These are phyloP conservation scores for Conus ventricosus DNA, from an alignment of 1,140 invertebrate genomes.

Conservation along the genomic window DNA sequence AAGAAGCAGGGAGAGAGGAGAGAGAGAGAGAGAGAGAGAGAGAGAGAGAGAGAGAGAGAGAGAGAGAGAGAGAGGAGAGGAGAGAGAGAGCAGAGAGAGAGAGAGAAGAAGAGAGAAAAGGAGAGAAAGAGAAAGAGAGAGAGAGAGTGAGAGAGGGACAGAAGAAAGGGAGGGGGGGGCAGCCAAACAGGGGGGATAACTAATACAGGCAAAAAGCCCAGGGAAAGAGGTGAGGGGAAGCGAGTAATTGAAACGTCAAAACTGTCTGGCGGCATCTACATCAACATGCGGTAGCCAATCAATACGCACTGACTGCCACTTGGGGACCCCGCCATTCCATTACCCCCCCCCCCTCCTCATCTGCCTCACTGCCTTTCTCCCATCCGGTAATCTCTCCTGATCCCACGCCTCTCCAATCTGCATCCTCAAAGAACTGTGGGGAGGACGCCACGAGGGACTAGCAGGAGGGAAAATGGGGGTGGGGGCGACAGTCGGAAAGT, in stretches of 20 bases:
- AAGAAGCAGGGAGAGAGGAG: not conserved
- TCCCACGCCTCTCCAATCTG: too few species aligned
- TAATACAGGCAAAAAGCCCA: not conserved
- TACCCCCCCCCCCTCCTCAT: too few species aligned
- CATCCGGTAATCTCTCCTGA: too few species aligned
- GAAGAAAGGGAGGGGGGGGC: not conserved
- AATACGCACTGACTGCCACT: not conserved
- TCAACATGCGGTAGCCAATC: not conserved
- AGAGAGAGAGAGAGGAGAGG: not conserved
- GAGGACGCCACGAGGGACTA: too few species aligned
- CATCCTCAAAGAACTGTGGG: too few species aligned
- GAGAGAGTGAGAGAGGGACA: not conserved
- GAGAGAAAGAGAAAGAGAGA: not conserved
- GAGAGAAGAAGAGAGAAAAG: not conserved
- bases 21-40: constrained; percentile 27
- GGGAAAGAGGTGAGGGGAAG: not conserved
- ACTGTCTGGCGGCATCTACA: not conserved
- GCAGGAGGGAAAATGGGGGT: too few species aligned
- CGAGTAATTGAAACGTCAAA: not conserved
- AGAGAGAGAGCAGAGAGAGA: not conserved
- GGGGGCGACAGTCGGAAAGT: not conserved
- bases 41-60: not conserved
- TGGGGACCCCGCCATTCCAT: too few species aligned
- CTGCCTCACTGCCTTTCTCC: too few species aligned
- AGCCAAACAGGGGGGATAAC: too few species aligned